Base-by-base conservation (phyloP, 2,113 vertebrate species). In the Micronisus gabar region DNA sequence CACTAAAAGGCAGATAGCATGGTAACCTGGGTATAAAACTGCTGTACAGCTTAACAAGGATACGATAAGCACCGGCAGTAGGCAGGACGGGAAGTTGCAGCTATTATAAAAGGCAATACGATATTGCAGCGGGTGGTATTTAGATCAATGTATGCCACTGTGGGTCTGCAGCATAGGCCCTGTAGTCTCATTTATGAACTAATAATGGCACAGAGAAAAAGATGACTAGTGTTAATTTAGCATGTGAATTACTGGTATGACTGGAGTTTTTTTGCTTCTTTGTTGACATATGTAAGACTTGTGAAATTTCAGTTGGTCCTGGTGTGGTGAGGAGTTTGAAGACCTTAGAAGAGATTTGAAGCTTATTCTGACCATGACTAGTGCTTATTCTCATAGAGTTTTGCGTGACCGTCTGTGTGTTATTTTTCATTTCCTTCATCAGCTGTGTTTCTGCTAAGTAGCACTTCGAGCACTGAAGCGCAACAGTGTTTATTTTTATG, bases 1-100 rank as follows among this genome's bases (percentile, higher is more conserved):
- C 26, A 26, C 45, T 20, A 47, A 16, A 36, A 58, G 34, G 41
- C 59, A 52, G 52, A 13, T 34, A 25, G 15, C 22, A 4, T 58
- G 38, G n/a, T 50, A 66, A 19, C 38, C 25, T 55, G 56, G 16
- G 18, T 53, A 9, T 50, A 15, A 66, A 81, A 6, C 18, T 16
- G 23, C 26, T 15, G 3, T 43, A 15, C 30, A 70, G 55, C 40
- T 75, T 65, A 14, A 1, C 14, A 41, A 7, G 27, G 32, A 8
- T 45, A 2, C 1, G 2, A 2, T 6, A 29, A 62, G 45, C 36
- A 2, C 6, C 0, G 0, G 32, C 38, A 47, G 18, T 0, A 27
- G 40, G 6, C 20, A 23, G 40, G 26, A 21, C 1, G 13, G 76
- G 34, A 56, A 58, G 27, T 12, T 12, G 2, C 23, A 36, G 55